phyloP scores from a whole-genome alignment of 1,140 invertebrate species.

The Mamestra configurata region DNA sequence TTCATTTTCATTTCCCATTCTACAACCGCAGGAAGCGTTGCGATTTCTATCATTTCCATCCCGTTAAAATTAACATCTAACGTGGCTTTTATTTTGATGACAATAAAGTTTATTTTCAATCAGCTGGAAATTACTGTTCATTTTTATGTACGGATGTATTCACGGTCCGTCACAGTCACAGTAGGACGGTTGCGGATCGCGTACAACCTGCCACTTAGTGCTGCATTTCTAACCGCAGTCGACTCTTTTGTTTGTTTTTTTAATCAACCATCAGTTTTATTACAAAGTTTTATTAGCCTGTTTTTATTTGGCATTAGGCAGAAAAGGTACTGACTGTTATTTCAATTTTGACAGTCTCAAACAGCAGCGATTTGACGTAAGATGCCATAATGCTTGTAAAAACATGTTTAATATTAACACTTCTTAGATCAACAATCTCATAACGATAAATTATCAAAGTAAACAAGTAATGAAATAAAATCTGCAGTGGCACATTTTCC shows the following conservation, averaged over 20 bases:
- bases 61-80: slow-evolving; percentile 56
- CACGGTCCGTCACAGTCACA: slow-evolving; percentile 73
- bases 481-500: slow-evolving; percentile 66
- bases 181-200: slow-evolving; percentile 64
- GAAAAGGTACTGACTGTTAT: not conserved
- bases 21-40: slow-evolving; percentile 74
- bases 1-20: slow-evolving; percentile 64
- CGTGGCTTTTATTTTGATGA: slow-evolving; percentile 53
- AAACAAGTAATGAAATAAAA: slow-evolving; percentile 54
- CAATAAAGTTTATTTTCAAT: slow-evolving; percentile 67
- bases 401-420: slow-evolving; percentile 3
- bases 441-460: slow-evolving; percentile 7
- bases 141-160: slow-evolving; percentile 71
- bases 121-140: slow-evolving; percentile 65
- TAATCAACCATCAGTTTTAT: slow-evolving; percentile 66
- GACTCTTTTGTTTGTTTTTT: slow-evolving; percentile 76
- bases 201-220: slow-evolving; percentile 59
- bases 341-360: not conserved
- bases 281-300: not conserved
- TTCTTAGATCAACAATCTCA: not conserved
- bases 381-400: not conserved
- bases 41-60: slow-evolving; percentile 73
- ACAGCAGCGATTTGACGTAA: not conserved
- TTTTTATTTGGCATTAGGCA: slow-evolving; percentile 17
- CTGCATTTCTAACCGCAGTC: slow-evolving; percentile 71